Base-by-base conservation (phyloP, 2,113 vertebrate genomes). In the Ivindomyrus marchei region DNA sequence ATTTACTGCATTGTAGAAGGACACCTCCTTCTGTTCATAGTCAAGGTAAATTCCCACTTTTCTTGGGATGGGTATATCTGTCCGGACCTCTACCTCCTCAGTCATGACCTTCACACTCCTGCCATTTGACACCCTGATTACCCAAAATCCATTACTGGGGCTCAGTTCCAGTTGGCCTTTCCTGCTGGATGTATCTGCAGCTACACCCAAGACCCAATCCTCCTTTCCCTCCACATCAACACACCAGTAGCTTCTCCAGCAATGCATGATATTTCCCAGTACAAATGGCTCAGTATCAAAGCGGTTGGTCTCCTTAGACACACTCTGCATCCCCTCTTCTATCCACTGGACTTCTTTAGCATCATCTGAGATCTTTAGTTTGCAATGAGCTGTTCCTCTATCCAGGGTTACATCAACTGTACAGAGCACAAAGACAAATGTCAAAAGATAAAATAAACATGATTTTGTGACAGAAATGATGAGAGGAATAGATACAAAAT, bases 171-270 rank as follows among this genome's bases (percentile, higher is more conserved):
- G 5, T 39, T 85, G 39, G 1, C 87, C 90, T 62, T 62, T 84
- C 52, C 87, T 90, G 24, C 31, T 8, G 70, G 52, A 87, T 9
- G 50, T 46, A n/a, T 24, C 70, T 50, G 19, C 17, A 62, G 90
- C 87, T 19, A 90, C 90, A 17, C 90, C 90, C 87, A 90, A 21
- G 36, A 88, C 87, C 90, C 90, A 90, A 52, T 66, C 74, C 3
- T 42, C 87, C 50, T 90, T 90, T 11, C 45, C 42, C 36, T 49
- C 74, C 1, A 90, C 89, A 49, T 50, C 4, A 45, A 90, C 89
- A 11, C 84, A 39, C 89, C 89, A 90, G 62, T 89, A 90, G 49
- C 11, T 24, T 77, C 87, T 53, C 24, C 3, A 36, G 62, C 6
- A 5, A 66, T 8, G 56, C 8, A 0, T n/a, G 7, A 52, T 62